These are phyloP conservation scores for Oxyscelio sp. DNA, from an alignment of 2,888 invertebrate genomes.

Conservation along the genomic window DNA sequence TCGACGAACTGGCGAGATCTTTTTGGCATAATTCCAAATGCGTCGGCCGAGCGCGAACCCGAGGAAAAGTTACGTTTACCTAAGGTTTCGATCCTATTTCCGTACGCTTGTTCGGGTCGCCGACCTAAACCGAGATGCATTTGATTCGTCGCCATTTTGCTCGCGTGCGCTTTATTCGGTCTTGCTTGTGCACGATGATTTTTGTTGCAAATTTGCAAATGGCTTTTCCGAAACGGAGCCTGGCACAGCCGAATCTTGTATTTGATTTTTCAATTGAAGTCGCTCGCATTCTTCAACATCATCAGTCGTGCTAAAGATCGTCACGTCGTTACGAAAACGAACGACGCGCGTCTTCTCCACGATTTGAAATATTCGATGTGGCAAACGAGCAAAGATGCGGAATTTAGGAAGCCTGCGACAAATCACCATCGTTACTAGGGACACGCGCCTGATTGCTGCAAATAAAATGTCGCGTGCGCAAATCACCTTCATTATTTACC, in stretches of 20 bases:
- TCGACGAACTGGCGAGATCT: conserved; percentile 78
- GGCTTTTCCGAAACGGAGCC: no score
- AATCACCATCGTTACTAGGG: conserved; percentile 66
- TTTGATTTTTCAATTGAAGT: conserved; percentile 33
- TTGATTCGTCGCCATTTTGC: conserved; percentile 65
- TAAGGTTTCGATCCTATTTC: conserved; percentile 87
- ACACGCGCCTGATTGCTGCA: conserved; percentile 60
- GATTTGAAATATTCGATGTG: conserved; percentile 52
- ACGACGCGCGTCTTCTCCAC: conserved; percentile 34
- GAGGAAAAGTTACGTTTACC: conserved; percentile 86
- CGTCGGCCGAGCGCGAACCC: conserved; percentile 81
- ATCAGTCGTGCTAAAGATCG: conserved; percentile 38
- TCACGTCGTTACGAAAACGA: conserved; percentile 30
- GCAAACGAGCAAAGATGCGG: conserved; percentile 53
- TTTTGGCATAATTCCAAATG: conserved; percentile 86
- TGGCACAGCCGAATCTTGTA: no score
- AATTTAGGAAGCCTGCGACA: conserved; percentile 57
- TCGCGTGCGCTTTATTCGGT: not conserved
- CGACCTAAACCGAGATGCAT: conserved; percentile 78
- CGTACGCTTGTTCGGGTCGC: conserved; percentile 82
- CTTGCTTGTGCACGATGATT: not conserved
- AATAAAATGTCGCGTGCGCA: conserved; percentile 61
- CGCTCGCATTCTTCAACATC: not conserved
- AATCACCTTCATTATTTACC: conserved; percentile 65
- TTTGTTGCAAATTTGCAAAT: no score